Conservation (phyloP, 2,113 vertebrate genomes). For the Callochromis pleurospilus region DNA sequence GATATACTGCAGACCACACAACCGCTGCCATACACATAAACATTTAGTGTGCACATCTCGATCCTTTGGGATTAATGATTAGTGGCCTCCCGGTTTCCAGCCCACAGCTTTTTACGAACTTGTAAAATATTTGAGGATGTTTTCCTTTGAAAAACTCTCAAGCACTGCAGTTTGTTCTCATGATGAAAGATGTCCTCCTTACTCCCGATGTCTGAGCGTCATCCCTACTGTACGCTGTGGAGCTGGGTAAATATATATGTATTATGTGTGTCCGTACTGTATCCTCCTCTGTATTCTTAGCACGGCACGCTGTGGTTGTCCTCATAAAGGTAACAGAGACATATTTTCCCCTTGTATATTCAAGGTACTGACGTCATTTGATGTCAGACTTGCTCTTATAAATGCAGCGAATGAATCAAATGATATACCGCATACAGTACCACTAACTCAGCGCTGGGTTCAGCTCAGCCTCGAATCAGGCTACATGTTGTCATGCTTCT, state of each 20-base stretch:
- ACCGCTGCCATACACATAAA: not conserved
- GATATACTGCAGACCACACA: constrained; percentile 19
- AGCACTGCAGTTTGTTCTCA: not conserved
- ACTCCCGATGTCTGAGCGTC: not conserved
- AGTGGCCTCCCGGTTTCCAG: not conserved
- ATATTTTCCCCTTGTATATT: constrained; percentile 9
- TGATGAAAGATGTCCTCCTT: not conserved
- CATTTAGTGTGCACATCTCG: not conserved
- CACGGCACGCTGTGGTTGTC: not conserved
- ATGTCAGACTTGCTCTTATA: not conserved
- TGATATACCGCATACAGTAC: not conserved
- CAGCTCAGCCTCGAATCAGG: not conserved
- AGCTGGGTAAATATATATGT: not conserved
- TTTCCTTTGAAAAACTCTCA: not conserved
- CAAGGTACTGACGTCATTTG: constrained; percentile 12
- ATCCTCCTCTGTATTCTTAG: not conserved
- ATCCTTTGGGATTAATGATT: constrained; percentile 19
- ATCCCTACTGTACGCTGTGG: not conserved
- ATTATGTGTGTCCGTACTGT: not conserved
- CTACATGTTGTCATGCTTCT: constrained; percentile 4
- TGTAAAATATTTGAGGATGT: constrained; percentile 18
- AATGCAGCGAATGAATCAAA: constrained; percentile 12
- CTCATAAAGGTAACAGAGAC: not conserved
- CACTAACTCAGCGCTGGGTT: not conserved
- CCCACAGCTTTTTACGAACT: not conserved